These are phyloP conservation scores for Florisuga fusca DNA, from an alignment of 2,797 vertebrate species.

Conservation along the genomic window DNA sequence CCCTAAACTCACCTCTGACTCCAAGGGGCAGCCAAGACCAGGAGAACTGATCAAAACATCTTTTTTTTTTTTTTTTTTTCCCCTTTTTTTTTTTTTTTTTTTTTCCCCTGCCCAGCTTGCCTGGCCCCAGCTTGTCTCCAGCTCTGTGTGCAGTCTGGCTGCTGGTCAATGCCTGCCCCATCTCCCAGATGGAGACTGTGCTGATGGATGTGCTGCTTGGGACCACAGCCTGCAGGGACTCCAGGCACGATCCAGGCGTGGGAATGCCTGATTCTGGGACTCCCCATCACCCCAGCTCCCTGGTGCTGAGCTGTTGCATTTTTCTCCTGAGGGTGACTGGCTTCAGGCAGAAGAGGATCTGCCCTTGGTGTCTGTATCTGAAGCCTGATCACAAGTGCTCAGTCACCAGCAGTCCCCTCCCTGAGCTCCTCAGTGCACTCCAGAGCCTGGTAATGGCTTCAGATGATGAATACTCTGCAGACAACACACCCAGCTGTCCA, in stretches of 20 bases:
- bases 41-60: neutral
- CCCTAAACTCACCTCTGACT: neutral
- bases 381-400: neutral
- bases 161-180: neutral
- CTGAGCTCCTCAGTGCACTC: neutral
- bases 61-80: neutral
- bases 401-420: neutral
- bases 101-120: fast-evolving
- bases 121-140: neutral
- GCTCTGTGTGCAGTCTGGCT: neutral
- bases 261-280: neutral
- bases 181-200: neutral
- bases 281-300: neutral
- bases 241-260: neutral
- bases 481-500: constrained; percentile 67
- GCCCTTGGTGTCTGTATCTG: neutral
- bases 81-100: too few species aligned
- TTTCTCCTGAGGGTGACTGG: neutral
- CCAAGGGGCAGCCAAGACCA: neutral
- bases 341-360: neutral
- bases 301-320: neutral
- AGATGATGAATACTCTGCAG: constrained; percentile 63
- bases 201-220: neutral
- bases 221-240: neutral
- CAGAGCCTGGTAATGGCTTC: constrained; percentile 51